phyloP scores from a whole-genome alignment of 2,797 vertebrate genomes.

The Lindbergichthys nudifrons region DNA sequence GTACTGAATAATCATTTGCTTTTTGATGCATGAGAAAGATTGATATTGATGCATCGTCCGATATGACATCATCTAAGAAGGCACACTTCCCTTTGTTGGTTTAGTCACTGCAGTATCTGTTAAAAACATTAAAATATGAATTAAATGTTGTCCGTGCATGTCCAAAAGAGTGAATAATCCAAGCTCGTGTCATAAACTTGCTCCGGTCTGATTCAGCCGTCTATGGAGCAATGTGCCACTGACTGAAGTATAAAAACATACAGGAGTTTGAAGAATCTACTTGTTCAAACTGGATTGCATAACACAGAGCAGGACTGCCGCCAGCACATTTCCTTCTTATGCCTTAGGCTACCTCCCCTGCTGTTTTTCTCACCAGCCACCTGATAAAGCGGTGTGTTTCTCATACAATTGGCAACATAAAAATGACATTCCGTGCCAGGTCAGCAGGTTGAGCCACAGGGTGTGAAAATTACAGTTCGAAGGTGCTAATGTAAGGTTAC shows the following conservation, averaged over 20 bases:
- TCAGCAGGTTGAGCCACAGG: conserved; percentile 22
- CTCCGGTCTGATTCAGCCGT: not conserved
- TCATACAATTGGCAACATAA: conserved; percentile 35
- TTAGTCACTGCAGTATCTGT: conserved; percentile 4
- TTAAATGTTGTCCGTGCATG: not conserved
- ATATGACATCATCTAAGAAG: conserved; percentile 10
- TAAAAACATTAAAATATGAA: not conserved
- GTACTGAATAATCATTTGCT: conserved; percentile 9
- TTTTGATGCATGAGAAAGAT: not conserved
- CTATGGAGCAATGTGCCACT: not conserved
- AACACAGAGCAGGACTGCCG: conserved; percentile 42
- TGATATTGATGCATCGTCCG: not conserved
- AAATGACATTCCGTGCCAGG: conserved; percentile 28
- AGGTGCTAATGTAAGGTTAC: conserved; percentile 19
- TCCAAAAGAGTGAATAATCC: not conserved
- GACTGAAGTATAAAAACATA: conserved; percentile 18
- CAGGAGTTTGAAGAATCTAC: conserved; percentile 45
- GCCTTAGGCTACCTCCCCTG: conserved; percentile 57
- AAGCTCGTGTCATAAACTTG: not conserved
- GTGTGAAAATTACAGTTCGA: conserved; percentile 1
- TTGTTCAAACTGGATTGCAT: conserved; percentile 71
- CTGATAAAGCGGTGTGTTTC: conserved; percentile 39
- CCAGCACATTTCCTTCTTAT: conserved; percentile 60
- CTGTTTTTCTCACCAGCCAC: conserved; percentile 46
- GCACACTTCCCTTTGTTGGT: not conserved